These are phyloP conservation scores for Misgurnus mizolepis DNA, from an alignment of 2,113 vertebrate genomes.

Conservation along the genomic window DNA sequence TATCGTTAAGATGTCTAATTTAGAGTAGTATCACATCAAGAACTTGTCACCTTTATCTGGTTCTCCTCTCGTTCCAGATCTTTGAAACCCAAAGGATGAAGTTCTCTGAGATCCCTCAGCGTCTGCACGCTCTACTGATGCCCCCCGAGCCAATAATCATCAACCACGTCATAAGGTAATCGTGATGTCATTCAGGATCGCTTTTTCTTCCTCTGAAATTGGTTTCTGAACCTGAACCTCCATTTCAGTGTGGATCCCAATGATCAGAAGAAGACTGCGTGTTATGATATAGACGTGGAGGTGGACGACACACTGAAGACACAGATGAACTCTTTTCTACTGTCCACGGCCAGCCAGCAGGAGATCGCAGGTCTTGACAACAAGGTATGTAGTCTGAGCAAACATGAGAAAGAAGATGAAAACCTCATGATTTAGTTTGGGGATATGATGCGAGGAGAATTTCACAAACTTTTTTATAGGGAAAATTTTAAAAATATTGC, in stretches of 20 bases:
- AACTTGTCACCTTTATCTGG: too few relatives aligned
- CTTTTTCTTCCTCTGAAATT: accelerated
- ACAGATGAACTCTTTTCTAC: constrained; percentile 98
- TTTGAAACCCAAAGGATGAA: constrained; percentile 85
- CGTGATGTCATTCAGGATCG: background rate
- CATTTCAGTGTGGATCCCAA: constrained; percentile 90
- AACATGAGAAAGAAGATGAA: background rate
- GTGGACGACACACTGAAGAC: constrained; percentile 98
- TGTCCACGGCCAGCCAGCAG: constrained; percentile 97
- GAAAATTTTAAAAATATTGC: too few relatives aligned
- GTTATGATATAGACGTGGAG: constrained; percentile 99
- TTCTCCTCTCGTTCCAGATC: background rate
- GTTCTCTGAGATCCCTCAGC: constrained; percentile 88
- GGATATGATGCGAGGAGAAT: too few relatives aligned
- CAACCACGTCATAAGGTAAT: constrained; percentile 96
- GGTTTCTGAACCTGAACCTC: background rate
- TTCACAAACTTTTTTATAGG: too few relatives aligned
- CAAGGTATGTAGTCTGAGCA: constrained; percentile 77
- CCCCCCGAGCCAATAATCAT: constrained; percentile 99
- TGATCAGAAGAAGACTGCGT: constrained; percentile 99
- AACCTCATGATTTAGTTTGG: too few relatives aligned
- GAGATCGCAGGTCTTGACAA: constrained; percentile 98
- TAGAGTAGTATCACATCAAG: too few relatives aligned
- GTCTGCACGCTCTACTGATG: constrained; percentile 94
- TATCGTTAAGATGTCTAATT: too few relatives aligned